Evolutionary conservation across 2,113 vertebrate species (phyloP), one percentile per base, ranked within the genome.

Genomic region (Ceratotherium simum): DNA sequence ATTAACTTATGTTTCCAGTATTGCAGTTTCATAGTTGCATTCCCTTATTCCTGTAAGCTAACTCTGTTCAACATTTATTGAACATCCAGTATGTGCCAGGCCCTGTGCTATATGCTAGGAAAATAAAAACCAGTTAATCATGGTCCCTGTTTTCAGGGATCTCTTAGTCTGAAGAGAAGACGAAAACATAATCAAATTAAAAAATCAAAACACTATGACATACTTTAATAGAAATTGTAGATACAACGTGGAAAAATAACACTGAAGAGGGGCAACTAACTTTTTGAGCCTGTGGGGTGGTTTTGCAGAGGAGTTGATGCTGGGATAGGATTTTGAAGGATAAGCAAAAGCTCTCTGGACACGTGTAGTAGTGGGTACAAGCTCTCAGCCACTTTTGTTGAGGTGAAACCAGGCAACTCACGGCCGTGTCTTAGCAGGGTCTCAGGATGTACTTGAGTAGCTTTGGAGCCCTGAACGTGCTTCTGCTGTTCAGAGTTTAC

Each of bases 61-160:
- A 1, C 39, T 64, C 27, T 31, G n/a, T 27, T 69, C n/a, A 58
- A 3, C 33, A 17, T 79, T 87, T 64, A 51, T 39, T 80, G 75
- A 65, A 6, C 86, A 64, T 60, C 76, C 51, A 9, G 23, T 75
- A 29, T 75, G 94, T 92, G 92, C 95, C 88, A 87, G 95, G 69
- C 73, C 81, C 94, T 58, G 79, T 70, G 79, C 90, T 87, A 11
- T 58, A 13, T 27, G 83, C 56, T 42, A 18, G 65, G 31, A 65
- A 33, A 39, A 54, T 18, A 46, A 36, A 79, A 46, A 14, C 60
- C 11, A 13, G 51, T 54, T 21, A 1, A 6, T 75, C 17, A 16
- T n/a, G 46, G 42, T 36, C 31, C 54, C 13, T 51, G n/a, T 21
- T 64, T n/a, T 83, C 54, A 54, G 31, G 56, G 69, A 2, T 7